Evolutionary conservation across 2,113 vertebrate genomes (phyloP).

Genomic region (Pomatorhinus ruficollis): DNA sequence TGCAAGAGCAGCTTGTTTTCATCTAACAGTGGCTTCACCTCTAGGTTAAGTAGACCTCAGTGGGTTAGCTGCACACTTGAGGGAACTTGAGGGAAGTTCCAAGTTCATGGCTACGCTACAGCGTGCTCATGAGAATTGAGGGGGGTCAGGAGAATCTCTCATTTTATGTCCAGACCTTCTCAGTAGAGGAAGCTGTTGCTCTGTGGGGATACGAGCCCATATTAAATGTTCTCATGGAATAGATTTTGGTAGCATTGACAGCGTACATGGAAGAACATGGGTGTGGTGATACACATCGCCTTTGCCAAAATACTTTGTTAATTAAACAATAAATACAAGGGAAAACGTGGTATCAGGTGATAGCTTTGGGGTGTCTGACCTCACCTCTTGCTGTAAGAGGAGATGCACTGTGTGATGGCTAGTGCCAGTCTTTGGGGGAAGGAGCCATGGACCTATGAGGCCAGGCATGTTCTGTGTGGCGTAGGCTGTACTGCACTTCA

Average conservation of each 20-base stretch:
- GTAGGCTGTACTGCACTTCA: fast-evolving
- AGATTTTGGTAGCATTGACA: neutral
- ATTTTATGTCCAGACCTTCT: neutral
- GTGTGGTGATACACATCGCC: fast-evolving
- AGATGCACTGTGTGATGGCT: neutral
- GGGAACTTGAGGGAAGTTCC: neutral
- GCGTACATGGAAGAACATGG: fast-evolving
- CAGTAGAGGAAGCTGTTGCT: neutral
- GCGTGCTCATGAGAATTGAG: fast-evolving
- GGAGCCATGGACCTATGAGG: neutral
- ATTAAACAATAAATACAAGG: neutral
- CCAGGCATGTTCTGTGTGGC: neutral
- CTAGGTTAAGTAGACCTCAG: neutral
- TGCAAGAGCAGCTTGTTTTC: neutral
- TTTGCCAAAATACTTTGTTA: neutral
- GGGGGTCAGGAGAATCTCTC: neutral
- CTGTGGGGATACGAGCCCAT: neutral
- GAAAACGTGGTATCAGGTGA: neutral
- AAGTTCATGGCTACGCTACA: fast-evolving
- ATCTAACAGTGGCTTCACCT: neutral
- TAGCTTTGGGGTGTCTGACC: neutral
- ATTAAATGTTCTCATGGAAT: neutral
- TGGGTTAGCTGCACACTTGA: neutral
- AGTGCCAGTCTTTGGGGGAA: neutral
- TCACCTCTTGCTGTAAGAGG: neutral